A percentile compares a stretch with the other conserved stretches of the same genome.
phyloP scores from a whole-genome alignment of 1,140 invertebrate genomes.

The Leptopilina boulardi region DNA sequence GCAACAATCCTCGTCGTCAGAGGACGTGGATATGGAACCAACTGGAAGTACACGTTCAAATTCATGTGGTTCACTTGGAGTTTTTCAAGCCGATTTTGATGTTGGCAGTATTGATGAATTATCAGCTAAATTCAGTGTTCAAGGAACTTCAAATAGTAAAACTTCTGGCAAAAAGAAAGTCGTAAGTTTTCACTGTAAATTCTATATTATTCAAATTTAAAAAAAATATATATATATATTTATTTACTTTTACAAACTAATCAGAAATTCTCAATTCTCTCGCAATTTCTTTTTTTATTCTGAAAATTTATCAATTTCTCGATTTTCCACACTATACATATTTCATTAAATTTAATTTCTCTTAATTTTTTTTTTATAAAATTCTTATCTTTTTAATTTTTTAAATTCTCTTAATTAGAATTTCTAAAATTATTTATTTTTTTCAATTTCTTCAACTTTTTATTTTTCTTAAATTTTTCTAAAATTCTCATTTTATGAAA shows the following conservation, averaged over 20 bases:
- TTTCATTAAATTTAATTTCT: no score
- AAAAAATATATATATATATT: no score
- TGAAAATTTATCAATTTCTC: no score
- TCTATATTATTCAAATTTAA: not conserved
- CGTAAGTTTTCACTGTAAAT: slow-evolving; percentile 76
- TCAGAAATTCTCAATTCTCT: no score
- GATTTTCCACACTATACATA: no score
- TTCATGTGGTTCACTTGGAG: slow-evolving; percentile 71
- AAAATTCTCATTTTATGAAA: no score
- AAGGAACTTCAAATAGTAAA: slow-evolving; percentile 85
- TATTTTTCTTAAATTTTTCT: no score
- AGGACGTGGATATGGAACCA: slow-evolving; percentile 79
- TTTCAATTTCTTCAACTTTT: slow-evolving; percentile 37
- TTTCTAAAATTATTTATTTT: slow-evolving; percentile 16
- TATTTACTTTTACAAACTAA: no score
- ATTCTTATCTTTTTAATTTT: no score
- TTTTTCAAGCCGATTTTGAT: slow-evolving; percentile 66
- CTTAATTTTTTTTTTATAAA: no score
- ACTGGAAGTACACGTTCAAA: slow-evolving; percentile 66
- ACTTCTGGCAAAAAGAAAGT: slow-evolving; percentile 89
- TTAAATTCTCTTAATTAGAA: not conserved
- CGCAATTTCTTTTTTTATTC: no score
- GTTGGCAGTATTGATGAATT: slow-evolving; percentile 79
- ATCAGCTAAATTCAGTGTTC: slow-evolving; percentile 86
- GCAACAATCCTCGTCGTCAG: slow-evolving; percentile 72